Evolutionary conservation across 2,797 vertebrate species (phyloP).

Genomic region (Astyanax mexicanus): DNA sequence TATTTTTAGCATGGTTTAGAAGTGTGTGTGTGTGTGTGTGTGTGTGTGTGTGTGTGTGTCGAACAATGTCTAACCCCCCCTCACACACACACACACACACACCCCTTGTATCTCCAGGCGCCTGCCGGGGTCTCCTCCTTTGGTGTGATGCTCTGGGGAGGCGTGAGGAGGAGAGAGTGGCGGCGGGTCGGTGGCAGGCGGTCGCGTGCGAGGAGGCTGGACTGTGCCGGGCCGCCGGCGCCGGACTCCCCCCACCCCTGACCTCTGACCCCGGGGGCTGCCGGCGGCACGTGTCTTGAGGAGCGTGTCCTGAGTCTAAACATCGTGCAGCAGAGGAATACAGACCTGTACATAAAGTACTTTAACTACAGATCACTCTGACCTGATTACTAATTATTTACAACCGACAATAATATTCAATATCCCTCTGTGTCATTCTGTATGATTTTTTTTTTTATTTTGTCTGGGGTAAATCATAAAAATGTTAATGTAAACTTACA

Average conservation of each 20-base stretch:
- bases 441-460: too few species aligned
- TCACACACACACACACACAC: too few species aligned
- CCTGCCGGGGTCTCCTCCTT: constrained; percentile 43
- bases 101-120: too few species aligned
- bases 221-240: constrained; percentile 21
- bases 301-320: too few species aligned
- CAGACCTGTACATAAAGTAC: too few species aligned
- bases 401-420: too few species aligned
- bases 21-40: neutral
- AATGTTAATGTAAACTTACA: too few species aligned
- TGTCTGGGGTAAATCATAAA: too few species aligned
- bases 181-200: constrained; percentile 29
- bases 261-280: neutral
- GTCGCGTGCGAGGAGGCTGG: constrained; percentile 60
- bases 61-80: constrained; percentile 65
- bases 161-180: neutral
- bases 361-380: too few species aligned
- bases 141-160: neutral
- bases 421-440: too few species aligned
- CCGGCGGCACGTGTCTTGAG: neutral
- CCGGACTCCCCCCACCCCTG: constrained; percentile 7
- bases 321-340: too few species aligned
- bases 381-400: too few species aligned
- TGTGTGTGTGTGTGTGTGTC: neutral
- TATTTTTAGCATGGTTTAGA: constrained; percentile 51